These are phyloP conservation scores for Troilus luridus DNA, from an alignment of 2,888 invertebrate species.

Conservation along the genomic window DNA sequence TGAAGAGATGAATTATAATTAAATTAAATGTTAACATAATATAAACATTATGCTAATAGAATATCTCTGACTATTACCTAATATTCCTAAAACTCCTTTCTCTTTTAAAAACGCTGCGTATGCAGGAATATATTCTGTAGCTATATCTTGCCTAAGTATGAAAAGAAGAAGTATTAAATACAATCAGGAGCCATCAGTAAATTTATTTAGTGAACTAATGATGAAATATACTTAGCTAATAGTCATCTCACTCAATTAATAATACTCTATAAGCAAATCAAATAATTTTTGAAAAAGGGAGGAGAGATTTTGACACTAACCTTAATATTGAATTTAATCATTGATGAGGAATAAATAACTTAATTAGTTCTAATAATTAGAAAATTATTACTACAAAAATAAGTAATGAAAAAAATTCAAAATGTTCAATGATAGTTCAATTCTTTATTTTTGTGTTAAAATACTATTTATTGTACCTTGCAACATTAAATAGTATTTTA, in stretches of 20 bases:
- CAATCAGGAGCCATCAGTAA: neutral
- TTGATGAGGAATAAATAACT: neutral
- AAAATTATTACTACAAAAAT: neutral
- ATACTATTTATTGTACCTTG: neutral
- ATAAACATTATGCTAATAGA: neutral
- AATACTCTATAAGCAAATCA: neutral
- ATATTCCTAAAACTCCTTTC: slow-evolving; percentile 76
- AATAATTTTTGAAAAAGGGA: neutral
- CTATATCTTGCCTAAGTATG: slow-evolving; percentile 69
- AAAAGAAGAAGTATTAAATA: slow-evolving; percentile 6
- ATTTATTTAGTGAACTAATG: neutral
- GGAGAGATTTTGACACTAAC: neutral
- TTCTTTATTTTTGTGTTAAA: neutral
- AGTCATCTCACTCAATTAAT: neutral
- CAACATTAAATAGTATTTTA: too few relatives aligned
- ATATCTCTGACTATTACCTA: slow-evolving; percentile 73
- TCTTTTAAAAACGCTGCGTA: slow-evolving; percentile 78
- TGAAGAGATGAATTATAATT: slow-evolving; percentile 55
- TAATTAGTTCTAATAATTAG: neutral
- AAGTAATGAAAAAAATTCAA: neutral
- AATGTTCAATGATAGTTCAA: neutral
- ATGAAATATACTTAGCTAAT: neutral
- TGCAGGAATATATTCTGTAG: slow-evolving; percentile 73
- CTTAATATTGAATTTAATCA: neutral
- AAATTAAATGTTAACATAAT: neutral